Percentiles rank a stretch among this genome's conserved stretches.
Conservation (phyloP, 2,888 invertebrate genomes). For the Salpingus planirostris region DNA sequence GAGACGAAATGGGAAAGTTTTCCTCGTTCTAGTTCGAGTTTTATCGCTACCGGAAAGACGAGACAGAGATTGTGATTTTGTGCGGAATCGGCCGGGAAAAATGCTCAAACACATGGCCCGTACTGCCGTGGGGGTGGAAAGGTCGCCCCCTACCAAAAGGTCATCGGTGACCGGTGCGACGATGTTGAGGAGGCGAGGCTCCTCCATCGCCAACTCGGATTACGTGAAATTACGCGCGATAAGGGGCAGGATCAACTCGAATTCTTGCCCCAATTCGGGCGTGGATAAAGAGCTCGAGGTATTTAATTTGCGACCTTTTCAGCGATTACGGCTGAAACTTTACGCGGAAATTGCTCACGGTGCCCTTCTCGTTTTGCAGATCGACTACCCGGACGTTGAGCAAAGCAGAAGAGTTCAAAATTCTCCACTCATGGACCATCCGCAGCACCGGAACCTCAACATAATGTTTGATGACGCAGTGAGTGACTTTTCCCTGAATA, state of each 20-base stretch:
- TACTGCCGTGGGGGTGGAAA: slow-evolving; percentile 28
- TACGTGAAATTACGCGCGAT: slow-evolving; percentile 22
- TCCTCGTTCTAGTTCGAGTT: too few relatives aligned
- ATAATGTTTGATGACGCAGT: slow-evolving; percentile 39
- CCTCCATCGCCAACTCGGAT: slow-evolving; percentile 17
- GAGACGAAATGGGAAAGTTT: too few relatives aligned
- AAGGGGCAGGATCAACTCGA: slow-evolving; percentile 28
- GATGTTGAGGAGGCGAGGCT: slow-evolving; percentile 19
- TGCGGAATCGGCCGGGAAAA: too few relatives aligned
- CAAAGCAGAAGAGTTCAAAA: slow-evolving; percentile 34
- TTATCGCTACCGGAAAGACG: too few relatives aligned
- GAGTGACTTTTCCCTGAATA: too few relatives aligned
- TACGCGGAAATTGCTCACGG: neutral
- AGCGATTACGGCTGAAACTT: too few relatives aligned
- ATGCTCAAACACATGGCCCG: slow-evolving; percentile 38
- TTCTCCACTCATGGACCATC: slow-evolving; percentile 38
- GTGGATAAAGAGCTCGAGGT: too few relatives aligned
- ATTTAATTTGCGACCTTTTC: too few relatives aligned
- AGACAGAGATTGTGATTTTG: too few relatives aligned
- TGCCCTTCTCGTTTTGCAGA: slow-evolving; percentile 46
- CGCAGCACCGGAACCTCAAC: slow-evolving; percentile 34
- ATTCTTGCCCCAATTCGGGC: slow-evolving; percentile 36
- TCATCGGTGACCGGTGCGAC: slow-evolving; percentile 20
- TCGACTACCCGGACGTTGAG: slow-evolving; percentile 59
- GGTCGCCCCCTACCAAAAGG: slow-evolving; percentile 24